Evolutionary conservation across 1,140 invertebrate species (phyloP).

Genomic region (Apis laboriosa): DNA sequence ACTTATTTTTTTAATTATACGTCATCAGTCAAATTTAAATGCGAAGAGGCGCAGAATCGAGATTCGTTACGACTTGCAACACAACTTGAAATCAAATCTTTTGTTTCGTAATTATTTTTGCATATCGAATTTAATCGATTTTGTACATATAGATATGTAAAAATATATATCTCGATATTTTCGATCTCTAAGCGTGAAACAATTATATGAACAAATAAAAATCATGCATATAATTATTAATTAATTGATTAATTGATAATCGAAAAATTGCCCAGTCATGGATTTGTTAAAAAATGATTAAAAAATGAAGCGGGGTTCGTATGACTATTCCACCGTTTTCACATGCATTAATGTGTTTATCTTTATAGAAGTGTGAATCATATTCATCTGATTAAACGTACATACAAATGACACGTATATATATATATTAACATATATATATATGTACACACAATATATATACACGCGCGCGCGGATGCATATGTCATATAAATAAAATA

Average conservation of each 20-base stretch:
- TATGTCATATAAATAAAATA: conserved; percentile 40
- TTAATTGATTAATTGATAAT: conserved; percentile 15
- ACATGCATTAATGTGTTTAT: conserved; percentile 48
- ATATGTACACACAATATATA: conserved; percentile 48
- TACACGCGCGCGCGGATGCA: conserved; percentile 42
- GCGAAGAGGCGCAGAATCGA: background rate
- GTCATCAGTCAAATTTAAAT: background rate
- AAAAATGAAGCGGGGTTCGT: conserved; percentile 35
- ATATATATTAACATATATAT: conserved; percentile 40
- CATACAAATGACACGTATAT: conserved; percentile 38
- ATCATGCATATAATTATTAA: conserved; percentile 26
- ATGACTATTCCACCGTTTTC: conserved; percentile 23
- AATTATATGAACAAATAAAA: conserved; percentile 5
- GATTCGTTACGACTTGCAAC: too few species aligned
- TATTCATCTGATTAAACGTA: conserved; percentile 41
- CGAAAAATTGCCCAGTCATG: conserved; percentile 61
- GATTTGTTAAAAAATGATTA: conserved; percentile 48
- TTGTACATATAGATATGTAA: conserved; percentile 19
- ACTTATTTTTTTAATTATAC: background rate
- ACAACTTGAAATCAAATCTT: background rate
- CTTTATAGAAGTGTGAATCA: conserved; percentile 53
- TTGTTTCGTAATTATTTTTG: background rate
- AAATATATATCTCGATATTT: background rate
- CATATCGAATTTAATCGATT: conserved; percentile 20
- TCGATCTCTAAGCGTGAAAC: background rate